phyloP scores from a whole-genome alignment of 2,888 invertebrate species.

The Heliothis peltigera region DNA sequence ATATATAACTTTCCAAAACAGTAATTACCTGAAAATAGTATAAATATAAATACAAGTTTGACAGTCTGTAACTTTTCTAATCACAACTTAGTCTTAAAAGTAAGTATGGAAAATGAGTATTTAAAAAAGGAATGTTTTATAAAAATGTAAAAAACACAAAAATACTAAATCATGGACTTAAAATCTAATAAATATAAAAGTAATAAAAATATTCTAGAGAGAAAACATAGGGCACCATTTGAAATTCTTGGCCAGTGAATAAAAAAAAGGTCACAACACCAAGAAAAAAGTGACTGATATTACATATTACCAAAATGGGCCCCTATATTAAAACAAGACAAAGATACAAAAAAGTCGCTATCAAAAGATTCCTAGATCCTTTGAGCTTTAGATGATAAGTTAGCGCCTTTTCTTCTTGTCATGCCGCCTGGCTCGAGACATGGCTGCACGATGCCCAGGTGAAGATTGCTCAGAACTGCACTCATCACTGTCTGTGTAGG shows the following conservation, averaged over 20 bases:
- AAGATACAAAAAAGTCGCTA: slow-evolving; percentile 6
- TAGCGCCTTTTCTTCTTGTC: slow-evolving; percentile 93
- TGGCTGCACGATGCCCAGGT: slow-evolving; percentile 92
- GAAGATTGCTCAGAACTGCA: slow-evolving; percentile 93
- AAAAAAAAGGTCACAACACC: neutral
- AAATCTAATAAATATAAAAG: neutral
- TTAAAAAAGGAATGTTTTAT: slow-evolving; percentile 22
- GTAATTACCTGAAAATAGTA: neutral
- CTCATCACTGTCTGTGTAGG: slow-evolving; percentile 92
- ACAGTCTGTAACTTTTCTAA: slow-evolving; percentile 1
- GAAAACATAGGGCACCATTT: neutral
- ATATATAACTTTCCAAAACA: neutral
- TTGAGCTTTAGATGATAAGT: neutral
- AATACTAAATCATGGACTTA: neutral
- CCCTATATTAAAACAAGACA: neutral
- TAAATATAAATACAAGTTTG: slow-evolving; percentile 1
- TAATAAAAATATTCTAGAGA: neutral
- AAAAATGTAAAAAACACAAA: neutral
- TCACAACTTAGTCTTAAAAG: neutral
- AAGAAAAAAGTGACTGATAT: neutral
- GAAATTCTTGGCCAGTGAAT: neutral
- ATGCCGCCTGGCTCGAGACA: slow-evolving; percentile 91
- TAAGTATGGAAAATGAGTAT: slow-evolving; percentile 14
- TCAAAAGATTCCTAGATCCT: slow-evolving; percentile 11
- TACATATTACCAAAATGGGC: slow-evolving; percentile 1